A percentile compares a stretch with the other conserved stretches of the same genome.
Conservation (phyloP, 2,113 vertebrate genomes). For the Bujurquina vittata region DNA sequence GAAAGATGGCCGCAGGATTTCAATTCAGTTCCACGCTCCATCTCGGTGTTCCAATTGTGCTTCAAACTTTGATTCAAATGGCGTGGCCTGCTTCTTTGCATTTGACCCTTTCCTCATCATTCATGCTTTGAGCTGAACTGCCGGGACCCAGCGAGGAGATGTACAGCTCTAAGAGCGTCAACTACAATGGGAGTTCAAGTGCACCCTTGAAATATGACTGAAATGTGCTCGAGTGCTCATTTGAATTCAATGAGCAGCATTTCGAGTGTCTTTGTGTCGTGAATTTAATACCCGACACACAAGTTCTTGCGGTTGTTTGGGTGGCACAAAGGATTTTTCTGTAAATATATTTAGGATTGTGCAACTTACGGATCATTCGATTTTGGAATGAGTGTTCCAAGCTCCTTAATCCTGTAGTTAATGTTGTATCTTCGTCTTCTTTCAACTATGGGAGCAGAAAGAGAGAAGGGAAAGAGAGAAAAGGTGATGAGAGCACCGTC, state of each 20-base stretch:
- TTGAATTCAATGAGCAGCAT: conserved; percentile 59
- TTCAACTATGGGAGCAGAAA: conserved; percentile 85
- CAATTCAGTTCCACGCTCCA: conserved; percentile 42
- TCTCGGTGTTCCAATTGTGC: conserved; percentile 64
- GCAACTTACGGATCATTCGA: conserved; percentile 97
- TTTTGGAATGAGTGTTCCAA: conserved; percentile 98
- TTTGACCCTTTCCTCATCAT: conserved; percentile 74
- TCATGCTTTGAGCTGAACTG: conserved; percentile 65
- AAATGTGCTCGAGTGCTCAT: conserved; percentile 62
- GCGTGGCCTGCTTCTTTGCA: conserved; percentile 55
- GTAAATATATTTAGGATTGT: conserved; percentile 13
- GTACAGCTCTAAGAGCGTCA: conserved; percentile 42
- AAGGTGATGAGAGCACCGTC: conserved; percentile 3
- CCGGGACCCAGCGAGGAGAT: conserved; percentile 45
- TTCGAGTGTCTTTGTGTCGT: conserved; percentile 49
- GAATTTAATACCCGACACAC: conserved; percentile 40
- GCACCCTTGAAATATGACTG: conserved; percentile 67
- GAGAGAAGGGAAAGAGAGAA: not conserved
- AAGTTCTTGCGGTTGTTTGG: conserved; percentile 13
- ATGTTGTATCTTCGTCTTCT: conserved; percentile 98
- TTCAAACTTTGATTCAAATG: conserved; percentile 73
- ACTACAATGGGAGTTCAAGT: conserved; percentile 67
- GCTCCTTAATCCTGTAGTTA: conserved; percentile 99
- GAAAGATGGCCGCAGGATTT: conserved; percentile 66
- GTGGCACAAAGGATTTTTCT: conserved; percentile 18